Percentiles rank a stretch among this genome's conserved stretches.
These are phyloP conservation scores for Heteromormyrus szaboi DNA, from an alignment of 2,797 vertebrate species.

Conservation along the genomic window DNA sequence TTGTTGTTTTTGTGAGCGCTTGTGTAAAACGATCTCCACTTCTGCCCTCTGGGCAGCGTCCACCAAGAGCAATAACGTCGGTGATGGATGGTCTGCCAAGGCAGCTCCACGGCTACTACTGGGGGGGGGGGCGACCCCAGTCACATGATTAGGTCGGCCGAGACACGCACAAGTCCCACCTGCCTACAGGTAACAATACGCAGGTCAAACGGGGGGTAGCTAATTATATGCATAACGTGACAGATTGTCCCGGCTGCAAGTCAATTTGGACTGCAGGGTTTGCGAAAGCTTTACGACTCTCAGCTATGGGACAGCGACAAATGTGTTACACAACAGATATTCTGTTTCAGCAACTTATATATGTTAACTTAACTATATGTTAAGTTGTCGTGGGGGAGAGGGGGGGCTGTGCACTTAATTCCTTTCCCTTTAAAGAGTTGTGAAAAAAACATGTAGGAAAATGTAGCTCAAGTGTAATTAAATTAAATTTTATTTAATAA, in stretches of 20 bases:
- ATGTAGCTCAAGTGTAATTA: neutral
- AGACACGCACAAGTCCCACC: slow-evolving; percentile 66
- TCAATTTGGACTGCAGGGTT: slow-evolving; percentile 46
- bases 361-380: slow-evolving; percentile 50
- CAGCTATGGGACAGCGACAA: slow-evolving; percentile 56
- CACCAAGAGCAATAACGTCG: slow-evolving; percentile 56
- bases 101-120: slow-evolving; percentile 58
- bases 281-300: slow-evolving; percentile 52
- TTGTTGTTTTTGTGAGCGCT: slow-evolving; percentile 52
- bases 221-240: slow-evolving; percentile 63
- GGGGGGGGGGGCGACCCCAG: slow-evolving; percentile 64
- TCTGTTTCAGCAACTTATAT: slow-evolving; percentile 59
- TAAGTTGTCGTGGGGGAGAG: slow-evolving; percentile 36
- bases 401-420: slow-evolving; percentile 34
- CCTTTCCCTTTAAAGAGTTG: slow-evolving; percentile 45
- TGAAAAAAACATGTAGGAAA: slow-evolving; percentile 49
- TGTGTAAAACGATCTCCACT: slow-evolving; percentile 57
- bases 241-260: slow-evolving; percentile 55
- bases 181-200: slow-evolving; percentile 66
- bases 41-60: slow-evolving; percentile 53
- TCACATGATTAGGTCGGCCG: slow-evolving; percentile 70
- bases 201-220: slow-evolving; percentile 55
- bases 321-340: slow-evolving; percentile 60
- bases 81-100: slow-evolving; percentile 65
- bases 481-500: neutral